Conservation (phyloP, 2,797 vertebrate species). For the Hemibagrus guttatus region DNA sequence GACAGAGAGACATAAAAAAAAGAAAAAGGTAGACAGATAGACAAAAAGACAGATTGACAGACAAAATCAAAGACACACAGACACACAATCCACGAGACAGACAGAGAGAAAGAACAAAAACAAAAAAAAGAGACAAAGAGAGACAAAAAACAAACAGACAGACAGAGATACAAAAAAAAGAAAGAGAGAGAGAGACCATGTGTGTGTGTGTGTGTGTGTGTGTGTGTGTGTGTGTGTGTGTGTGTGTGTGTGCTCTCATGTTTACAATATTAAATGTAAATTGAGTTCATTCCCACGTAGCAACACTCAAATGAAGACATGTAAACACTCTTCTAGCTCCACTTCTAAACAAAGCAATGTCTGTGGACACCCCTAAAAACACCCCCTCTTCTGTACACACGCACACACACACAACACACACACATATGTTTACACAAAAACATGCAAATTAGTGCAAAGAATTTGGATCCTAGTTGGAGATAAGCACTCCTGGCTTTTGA, state of each 20-base stretch:
- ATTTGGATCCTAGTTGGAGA: constrained; percentile 25
- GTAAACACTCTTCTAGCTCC: constrained; percentile 20
- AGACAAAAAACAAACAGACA: not conserved
- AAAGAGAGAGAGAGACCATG: not conserved
- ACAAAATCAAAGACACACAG: not conserved
- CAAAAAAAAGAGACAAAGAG: not conserved
- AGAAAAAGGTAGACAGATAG: not conserved
- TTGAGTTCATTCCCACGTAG: not conserved
- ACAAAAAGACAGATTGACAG: not conserved
- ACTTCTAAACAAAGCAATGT: constrained; percentile 22
- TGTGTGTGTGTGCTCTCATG: not conserved
- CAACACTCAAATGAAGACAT: not conserved
- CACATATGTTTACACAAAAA: constrained; percentile 20
- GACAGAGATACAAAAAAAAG: not conserved
- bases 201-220: not conserved
- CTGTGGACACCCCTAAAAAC: not conserved
- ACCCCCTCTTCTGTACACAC: not conserved
- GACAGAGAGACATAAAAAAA: not conserved
- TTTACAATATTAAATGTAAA: constrained; percentile 9
- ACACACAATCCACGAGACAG: not conserved
- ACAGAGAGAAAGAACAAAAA: not conserved
- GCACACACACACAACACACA: constrained; percentile 4
- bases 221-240: not conserved
- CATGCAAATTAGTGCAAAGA: constrained; percentile 33
- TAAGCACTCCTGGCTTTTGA: constrained; percentile 13